Conservation (phyloP, 2,888 invertebrate genomes). For the Drosophila colorata region DNA sequence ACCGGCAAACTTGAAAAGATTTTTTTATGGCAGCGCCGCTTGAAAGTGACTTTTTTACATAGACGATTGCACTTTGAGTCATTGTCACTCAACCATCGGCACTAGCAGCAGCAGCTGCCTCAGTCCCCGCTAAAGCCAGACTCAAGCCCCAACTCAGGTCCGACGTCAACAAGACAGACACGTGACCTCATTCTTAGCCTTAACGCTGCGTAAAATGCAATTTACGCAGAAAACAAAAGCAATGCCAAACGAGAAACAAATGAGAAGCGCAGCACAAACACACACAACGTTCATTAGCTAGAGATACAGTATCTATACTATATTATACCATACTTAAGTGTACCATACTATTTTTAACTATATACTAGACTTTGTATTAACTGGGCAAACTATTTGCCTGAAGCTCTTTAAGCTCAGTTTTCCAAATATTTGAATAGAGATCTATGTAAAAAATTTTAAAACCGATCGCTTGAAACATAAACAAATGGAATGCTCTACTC, state of each 20-base stretch:
- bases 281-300: background rate
- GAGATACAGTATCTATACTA: background rate
- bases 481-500: too few relatives aligned
- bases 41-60: slow-evolving; percentile 38
- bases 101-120: background rate
- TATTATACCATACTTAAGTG: background rate
- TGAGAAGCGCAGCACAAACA: slow-evolving; percentile 29
- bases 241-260: slow-evolving; percentile 51
- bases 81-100: slow-evolving; percentile 10
- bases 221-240: slow-evolving; percentile 55
- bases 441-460: too few relatives aligned
- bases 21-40: slow-evolving; percentile 38
- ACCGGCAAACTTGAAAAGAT: slow-evolving; percentile 72
- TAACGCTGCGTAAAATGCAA: slow-evolving; percentile 68
- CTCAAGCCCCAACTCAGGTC: slow-evolving; percentile 11
- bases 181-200: slow-evolving; percentile 63
- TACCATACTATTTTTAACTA: background rate
- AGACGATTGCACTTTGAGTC: slow-evolving; percentile 68
- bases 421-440: too few relatives aligned
- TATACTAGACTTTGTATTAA: background rate
- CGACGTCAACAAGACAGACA: slow-evolving; percentile 1
- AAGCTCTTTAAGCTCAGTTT: too few relatives aligned
- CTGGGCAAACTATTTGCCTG: too few relatives aligned
- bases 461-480: too few relatives aligned
- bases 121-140: background rate